Conservation (phyloP, 2,113 vertebrate genomes). For the Aphyosemion australe region DNA sequence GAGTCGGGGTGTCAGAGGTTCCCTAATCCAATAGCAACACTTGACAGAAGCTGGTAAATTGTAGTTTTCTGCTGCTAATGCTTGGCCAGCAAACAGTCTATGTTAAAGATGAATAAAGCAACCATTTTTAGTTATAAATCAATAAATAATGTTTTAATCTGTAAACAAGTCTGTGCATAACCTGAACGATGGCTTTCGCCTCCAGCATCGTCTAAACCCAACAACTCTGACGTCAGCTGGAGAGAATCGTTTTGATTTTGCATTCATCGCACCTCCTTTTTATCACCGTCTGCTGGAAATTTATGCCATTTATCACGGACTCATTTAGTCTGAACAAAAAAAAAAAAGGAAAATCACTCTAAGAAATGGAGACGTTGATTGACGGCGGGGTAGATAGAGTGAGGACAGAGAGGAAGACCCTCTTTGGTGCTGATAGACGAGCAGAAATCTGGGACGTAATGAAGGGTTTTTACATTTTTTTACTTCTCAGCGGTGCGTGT, state of each 20-base stretch:
- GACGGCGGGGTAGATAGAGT: background rate
- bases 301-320: background rate
- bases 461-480: constrained; percentile 19
- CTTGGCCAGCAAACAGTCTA: background rate
- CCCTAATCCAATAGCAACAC: background rate
- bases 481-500: background rate
- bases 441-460: constrained; percentile 26
- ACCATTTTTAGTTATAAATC: background rate
- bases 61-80: background rate
- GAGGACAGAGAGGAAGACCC: constrained; percentile 21
- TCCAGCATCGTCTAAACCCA: background rate
- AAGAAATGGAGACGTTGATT: constrained; percentile 5
- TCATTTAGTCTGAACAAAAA: constrained; percentile 3
- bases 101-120: background rate
- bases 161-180: background rate
- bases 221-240: background rate
- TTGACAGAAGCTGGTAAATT: background rate
- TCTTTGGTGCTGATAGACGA: constrained; percentile 37
- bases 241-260: background rate
- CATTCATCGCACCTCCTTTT: background rate
- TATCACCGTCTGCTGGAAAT: constrained; percentile 1
- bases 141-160: no score
- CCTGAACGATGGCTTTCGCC: background rate
- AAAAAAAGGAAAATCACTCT: constrained; percentile 7
- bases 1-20: background rate